Evolutionary conservation across 2,888 invertebrate genomes (phyloP).

Genomic region (Plagodis dolabraria): DNA sequence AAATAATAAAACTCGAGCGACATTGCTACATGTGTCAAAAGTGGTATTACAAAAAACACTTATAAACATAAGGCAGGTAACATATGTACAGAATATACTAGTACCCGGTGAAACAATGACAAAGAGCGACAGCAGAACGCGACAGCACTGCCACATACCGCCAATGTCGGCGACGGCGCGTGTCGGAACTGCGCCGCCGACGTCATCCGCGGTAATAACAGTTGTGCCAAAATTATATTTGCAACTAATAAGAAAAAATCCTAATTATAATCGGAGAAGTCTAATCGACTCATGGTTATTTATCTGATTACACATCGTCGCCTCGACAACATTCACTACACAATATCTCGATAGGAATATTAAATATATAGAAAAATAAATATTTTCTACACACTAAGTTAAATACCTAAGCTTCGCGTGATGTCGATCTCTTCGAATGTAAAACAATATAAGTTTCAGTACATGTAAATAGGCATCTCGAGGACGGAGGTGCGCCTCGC

Average conservation of each 20-base stretch:
- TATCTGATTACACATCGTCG: slow-evolving; percentile 70
- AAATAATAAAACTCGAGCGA: slow-evolving; percentile 74
- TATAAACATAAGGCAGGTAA: slow-evolving; percentile 83
- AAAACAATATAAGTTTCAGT: slow-evolving; percentile 62
- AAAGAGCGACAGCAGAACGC: slow-evolving; percentile 73
- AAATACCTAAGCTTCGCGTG: slow-evolving; percentile 82
- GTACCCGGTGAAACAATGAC: slow-evolving; percentile 81
- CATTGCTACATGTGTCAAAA: slow-evolving; percentile 86
- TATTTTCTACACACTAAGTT: slow-evolving; percentile 84
- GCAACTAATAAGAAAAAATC: slow-evolving; percentile 67
- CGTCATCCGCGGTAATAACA: slow-evolving; percentile 19
- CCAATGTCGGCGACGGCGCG: slow-evolving; percentile 16
- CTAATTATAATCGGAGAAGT: slow-evolving; percentile 59
- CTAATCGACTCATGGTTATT: slow-evolving; percentile 36
- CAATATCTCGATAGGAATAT: slow-evolving; percentile 84
- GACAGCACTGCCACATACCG: slow-evolving; percentile 43
- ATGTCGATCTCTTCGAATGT: slow-evolving; percentile 76
- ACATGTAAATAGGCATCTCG: slow-evolving; percentile 78
- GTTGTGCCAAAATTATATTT: slow-evolving; percentile 38
- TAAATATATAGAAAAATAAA: slow-evolving; percentile 79
- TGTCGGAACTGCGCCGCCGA: background rate
- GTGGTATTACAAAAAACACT: slow-evolving; percentile 86
- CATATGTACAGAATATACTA: slow-evolving; percentile 80
- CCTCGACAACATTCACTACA: slow-evolving; percentile 83
- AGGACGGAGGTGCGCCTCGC: slow-evolving; percentile 79